phyloP scores from a whole-genome alignment of 1,140 invertebrate species.

The Bemisia tabaci region DNA sequence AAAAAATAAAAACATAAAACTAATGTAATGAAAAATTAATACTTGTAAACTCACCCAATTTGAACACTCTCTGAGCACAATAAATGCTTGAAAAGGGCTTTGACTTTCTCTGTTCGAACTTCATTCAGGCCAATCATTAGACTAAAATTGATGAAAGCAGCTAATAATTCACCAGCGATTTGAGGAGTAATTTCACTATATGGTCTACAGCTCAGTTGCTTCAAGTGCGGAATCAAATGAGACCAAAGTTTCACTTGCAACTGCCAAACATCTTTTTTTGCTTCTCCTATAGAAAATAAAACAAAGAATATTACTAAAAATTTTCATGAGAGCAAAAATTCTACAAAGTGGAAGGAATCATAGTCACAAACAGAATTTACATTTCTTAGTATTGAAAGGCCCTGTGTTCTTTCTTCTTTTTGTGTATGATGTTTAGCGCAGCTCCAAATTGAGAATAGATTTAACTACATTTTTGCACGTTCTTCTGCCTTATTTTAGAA shows the following conservation, averaged over 20 bases:
- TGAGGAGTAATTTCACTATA: not conserved
- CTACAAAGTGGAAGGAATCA: too few relatives aligned
- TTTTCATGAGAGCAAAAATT: too few relatives aligned
- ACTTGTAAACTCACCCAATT: not conserved
- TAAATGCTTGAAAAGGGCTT: not conserved
- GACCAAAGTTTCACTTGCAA: not conserved
- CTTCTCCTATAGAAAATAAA: not conserved
- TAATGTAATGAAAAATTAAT: too few relatives aligned
- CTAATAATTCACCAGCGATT: not conserved
- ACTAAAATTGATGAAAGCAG: not conserved
- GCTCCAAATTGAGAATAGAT: too few relatives aligned
- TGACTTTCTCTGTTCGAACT: not conserved
- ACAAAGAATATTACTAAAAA: not conserved
- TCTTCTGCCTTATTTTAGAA: too few relatives aligned
- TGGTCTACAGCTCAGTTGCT: too few relatives aligned
- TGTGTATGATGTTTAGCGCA: too few relatives aligned
- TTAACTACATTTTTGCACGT: too few relatives aligned
- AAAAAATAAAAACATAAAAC: too few relatives aligned
- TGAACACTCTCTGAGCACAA: not conserved
- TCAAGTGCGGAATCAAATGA: not conserved
- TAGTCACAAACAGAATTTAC: too few relatives aligned
- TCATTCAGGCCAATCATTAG: not conserved
- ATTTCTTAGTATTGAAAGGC: too few relatives aligned
- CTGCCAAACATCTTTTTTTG: not conserved
- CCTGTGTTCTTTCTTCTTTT: too few relatives aligned